Evolutionary conservation across 2,113 vertebrate genomes (phyloP), one percentile per base, ranked within the genome.

Genomic region (Danio rerio): DNA sequence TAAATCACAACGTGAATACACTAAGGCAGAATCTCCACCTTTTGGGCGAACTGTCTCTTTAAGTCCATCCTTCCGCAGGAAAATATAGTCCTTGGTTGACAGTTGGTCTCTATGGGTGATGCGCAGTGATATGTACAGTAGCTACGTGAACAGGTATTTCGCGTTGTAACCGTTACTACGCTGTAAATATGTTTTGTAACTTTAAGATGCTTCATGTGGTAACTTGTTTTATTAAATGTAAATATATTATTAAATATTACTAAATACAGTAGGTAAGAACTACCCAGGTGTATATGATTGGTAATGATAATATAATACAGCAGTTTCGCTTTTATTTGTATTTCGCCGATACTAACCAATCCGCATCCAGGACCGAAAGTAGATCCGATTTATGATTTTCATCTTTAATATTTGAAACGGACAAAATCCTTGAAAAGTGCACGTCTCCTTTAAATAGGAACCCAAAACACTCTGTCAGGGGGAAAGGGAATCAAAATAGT

Each of bases 41-140:
- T 40, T 43, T 31, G 13, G 31, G 52, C 20, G 75, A 63, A 47
- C 74, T 63, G 13, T 62, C 13, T 13, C 59, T 63, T 45, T 63
- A 59, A 53, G 7, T 65, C 15, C 43, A 31, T 63, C 49, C 47
- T 79, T 79, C 62, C 77, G 62, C 77, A 43, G 31, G 16, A 79
- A 63, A 11, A 79, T 53, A 55, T 79, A 65, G 77, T 79, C 31
- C 77, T 61, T 43, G 10, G 49, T 55, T 66, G 43, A 49, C 13
- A 8, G 21, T 63, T 6, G 9, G 18, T 79, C 16, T 55, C 20
- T n/a, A 62, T 63, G 43, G 72, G 20, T 63, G 59, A 58, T 52
- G 59, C 18, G 50, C 31, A 55, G 49, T n/a, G 16, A 77, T 50
- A 77, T 31, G 8, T 3, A 66, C 63, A 40, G 12, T 53, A 42